These are phyloP conservation scores for Phodopus roborovskii DNA, from an alignment of 2,113 vertebrate species.

Conservation along the genomic window DNA sequence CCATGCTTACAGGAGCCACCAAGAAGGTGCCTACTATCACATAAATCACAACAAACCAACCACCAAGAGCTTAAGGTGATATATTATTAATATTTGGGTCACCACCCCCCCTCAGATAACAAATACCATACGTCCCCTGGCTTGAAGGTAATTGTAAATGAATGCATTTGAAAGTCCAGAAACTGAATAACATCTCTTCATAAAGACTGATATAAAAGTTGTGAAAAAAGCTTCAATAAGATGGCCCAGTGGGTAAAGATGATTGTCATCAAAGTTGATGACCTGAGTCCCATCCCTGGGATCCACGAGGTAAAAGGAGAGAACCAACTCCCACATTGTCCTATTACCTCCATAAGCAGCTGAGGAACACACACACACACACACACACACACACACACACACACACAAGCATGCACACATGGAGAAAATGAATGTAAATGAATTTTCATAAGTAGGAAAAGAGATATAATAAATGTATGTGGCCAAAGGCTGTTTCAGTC, in stretches of 20 bases:
- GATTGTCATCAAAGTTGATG: background rate
- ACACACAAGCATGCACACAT: background rate
- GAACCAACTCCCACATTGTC: background rate
- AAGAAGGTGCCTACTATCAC: background rate
- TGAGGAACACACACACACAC: background rate
- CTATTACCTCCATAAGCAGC: background rate
- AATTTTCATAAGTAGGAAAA: conserved; percentile 26
- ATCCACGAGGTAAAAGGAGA: background rate
- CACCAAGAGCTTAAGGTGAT: conserved; percentile 11
- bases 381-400: background rate
- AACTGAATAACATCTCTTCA: conserved; percentile 33
- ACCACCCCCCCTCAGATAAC: background rate
- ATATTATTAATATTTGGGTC: conserved; percentile 33
- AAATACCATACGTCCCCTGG: background rate
- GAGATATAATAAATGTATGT: background rate
- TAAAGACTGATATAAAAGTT: background rate
- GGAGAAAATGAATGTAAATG: background rate
- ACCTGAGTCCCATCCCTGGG: background rate
- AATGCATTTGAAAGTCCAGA: background rate
- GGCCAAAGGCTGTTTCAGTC: background rate
- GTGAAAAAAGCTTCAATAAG: too few relatives aligned
- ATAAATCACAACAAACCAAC: conserved; percentile 32
- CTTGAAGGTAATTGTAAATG: background rate
- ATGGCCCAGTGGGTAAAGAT: background rate
- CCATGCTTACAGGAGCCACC: background rate